Conservation (phyloP, 2,888 invertebrate genomes). For the Pyrocoelia pectoralis region DNA sequence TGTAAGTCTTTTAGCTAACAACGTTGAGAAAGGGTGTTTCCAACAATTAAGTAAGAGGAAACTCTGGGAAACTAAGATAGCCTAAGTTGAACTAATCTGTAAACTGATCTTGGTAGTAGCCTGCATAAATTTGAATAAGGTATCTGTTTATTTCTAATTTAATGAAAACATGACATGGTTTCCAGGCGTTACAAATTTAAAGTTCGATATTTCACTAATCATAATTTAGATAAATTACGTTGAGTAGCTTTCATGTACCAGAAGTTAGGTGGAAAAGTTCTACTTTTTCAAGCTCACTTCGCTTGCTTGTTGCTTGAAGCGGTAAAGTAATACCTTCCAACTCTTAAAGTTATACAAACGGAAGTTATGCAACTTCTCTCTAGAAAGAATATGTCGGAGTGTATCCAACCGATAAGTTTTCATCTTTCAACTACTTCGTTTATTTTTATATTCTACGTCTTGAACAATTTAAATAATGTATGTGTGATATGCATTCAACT, state of each 20-base stretch:
- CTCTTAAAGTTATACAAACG: constrained; percentile 34
- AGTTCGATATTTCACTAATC: neutral
- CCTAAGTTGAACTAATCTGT: constrained; percentile 13
- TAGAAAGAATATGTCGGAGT: constrained; percentile 36
- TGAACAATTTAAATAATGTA: neutral
- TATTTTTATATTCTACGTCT: neutral
- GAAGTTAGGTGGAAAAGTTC: constrained; percentile 24
- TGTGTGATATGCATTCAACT: neutral
- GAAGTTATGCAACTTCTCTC: constrained; percentile 41
- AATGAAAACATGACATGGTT: constrained; percentile 6
- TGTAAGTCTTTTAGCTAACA: neutral
- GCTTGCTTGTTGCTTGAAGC: constrained; percentile 33
- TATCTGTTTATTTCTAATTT: constrained; percentile 17
- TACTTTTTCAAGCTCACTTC: constrained; percentile 20
- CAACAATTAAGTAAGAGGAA: neutral
- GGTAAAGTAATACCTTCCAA: constrained; percentile 39
- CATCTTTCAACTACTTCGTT: neutral
- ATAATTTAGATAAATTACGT: neutral
- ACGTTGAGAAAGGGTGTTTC: constrained; percentile 11
- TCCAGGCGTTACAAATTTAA: constrained; percentile 12
- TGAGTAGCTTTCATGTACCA: constrained; percentile 17
- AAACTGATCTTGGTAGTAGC: neutral
- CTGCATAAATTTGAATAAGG: constrained; percentile 20
- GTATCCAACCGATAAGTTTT: constrained; percentile 28
- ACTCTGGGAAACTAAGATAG: neutral